These are phyloP conservation scores for Gambusia yucatana DNA, from an alignment of 2,797 vertebrate species.

Conservation along the genomic window DNA sequence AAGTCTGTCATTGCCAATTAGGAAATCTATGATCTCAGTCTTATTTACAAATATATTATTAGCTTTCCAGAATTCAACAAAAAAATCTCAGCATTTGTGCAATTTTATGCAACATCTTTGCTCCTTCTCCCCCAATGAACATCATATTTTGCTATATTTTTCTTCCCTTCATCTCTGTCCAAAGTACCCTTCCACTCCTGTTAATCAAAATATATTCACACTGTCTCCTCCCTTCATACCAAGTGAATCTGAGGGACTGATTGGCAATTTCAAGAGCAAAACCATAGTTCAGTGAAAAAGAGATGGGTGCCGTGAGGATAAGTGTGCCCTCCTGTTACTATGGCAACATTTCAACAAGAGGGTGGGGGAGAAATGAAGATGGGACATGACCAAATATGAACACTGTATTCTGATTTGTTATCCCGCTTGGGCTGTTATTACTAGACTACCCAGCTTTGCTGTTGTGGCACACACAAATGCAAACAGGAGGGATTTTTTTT, in stretches of 20 bases:
- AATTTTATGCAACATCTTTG: slow-evolving; percentile 54
- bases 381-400: slow-evolving; percentile 69
- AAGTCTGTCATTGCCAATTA: background rate
- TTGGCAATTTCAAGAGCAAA: slow-evolving; percentile 80
- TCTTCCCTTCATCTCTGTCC: slow-evolving; percentile 47
- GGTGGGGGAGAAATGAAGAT: slow-evolving; percentile 33
- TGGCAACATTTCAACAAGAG: slow-evolving; percentile 77
- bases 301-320: slow-evolving; percentile 66
- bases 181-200: slow-evolving; percentile 75
- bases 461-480: slow-evolving; percentile 22
- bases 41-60: slow-evolving; percentile 25
- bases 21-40: background rate
- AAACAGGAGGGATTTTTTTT: slow-evolving; percentile 4
- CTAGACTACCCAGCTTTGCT: slow-evolving; percentile 39
- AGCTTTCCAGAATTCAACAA: slow-evolving; percentile 23
- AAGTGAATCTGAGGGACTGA: slow-evolving; percentile 75
- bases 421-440: slow-evolving; percentile 67
- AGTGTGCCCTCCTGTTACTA: slow-evolving; percentile 73
- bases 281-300: slow-evolving; percentile 66
- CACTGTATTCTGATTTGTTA: slow-evolving; percentile 72
- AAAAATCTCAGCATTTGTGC: slow-evolving; percentile 25
- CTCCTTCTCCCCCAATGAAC: slow-evolving; percentile 17
- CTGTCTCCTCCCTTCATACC: slow-evolving; percentile 69
- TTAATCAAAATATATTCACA: slow-evolving; percentile 84
- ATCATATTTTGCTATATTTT: slow-evolving; percentile 48